A percentile compares a stretch with the other conserved stretches of the same genome.
Evolutionary conservation across 2,888 invertebrate species (phyloP).

Genomic region (Bursaphelenchus okinawaensis): DNA sequence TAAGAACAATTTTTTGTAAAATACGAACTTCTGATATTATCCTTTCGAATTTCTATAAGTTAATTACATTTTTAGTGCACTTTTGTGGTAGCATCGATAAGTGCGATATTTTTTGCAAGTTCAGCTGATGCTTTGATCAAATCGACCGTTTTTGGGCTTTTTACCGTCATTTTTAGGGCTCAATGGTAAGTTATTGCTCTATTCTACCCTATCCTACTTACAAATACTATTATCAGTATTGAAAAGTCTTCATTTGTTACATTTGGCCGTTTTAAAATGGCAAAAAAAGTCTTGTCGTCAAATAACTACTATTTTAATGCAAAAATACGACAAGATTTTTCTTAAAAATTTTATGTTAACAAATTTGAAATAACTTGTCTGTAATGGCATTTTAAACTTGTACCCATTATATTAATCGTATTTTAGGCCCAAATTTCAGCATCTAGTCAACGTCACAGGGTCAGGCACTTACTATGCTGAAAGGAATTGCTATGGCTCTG

Average conservation of each 20-base stretch:
- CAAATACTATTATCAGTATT: too few relatives aligned
- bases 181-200: conserved; percentile 25
- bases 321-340: not conserved
- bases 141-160: conserved; percentile 22
- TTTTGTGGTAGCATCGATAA: conserved; percentile 27
- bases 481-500: conserved; percentile 30
- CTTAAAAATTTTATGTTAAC: conserved; percentile 2
- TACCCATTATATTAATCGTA: not conserved
- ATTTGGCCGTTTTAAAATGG: too few relatives aligned
- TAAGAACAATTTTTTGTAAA: too few relatives aligned
- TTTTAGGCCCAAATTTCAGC: conserved; percentile 32
- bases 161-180: conserved; percentile 30
- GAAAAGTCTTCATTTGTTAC: too few relatives aligned
- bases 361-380: not conserved
- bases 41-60: too few relatives aligned
- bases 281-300: too few relatives aligned
- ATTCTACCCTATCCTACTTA: too few relatives aligned
- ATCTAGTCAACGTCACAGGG: conserved; percentile 36
- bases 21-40: too few relatives aligned
- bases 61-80: conserved; percentile 17
- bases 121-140: conserved; percentile 25
- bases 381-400: too few relatives aligned
- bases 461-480: conserved; percentile 37
- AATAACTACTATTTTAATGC: too few relatives aligned
- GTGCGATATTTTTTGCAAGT: conserved; percentile 22